Evolutionary conservation across 2,797 vertebrate genomes (phyloP), one percentile per base, ranked within the genome.

Genomic region (Malurus splendens): DNA sequence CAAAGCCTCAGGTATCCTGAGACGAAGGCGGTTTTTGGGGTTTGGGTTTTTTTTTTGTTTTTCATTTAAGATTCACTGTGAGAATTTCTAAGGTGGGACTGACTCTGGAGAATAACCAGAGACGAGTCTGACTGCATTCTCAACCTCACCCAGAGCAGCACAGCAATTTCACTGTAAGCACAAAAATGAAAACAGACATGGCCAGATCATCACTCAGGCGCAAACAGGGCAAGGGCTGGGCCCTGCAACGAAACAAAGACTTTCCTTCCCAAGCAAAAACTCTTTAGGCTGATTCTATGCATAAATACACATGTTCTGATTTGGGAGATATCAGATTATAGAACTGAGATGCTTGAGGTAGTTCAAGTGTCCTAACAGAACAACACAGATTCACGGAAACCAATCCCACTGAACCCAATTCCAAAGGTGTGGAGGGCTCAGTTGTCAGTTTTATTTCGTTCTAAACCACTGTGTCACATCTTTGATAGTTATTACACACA

Each of bases 81-180:
- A 82, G 76, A 86, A 94, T 75, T 79, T 88, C 80, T 67, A 89
- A 93, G 93, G 94, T 90, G 89, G 89, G 92, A 93, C 81, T 48
- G 72, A 66, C 42, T 90, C 38, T 60, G 67, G 75, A 65, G 75
- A 90, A 82, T 45, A 83, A 93, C 38, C 70, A 90, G 68, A 94
- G 92, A 92, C 95, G 0, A 94, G 94, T 95, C 84, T 87, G 86
- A 93, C 93, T 73, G 75, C 95, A 96, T 96, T 97, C 95, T 91
- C 86, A 82, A 71, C 94, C 90, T 94, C 96, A 93, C 96, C 96
- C 87, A 50, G 12, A 62, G 65, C n/a, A 92, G 82, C 47, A 54
- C 28, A 76, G 87, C 92, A 92, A 94, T 51, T 93, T 91, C 72
- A 87, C 61, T 18, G 65, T 25, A 66, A 8, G 85, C 60, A 90